Evolutionary conservation across 2,888 invertebrate species (phyloP).

Genomic region (Pristionchus mayeri): DNA sequence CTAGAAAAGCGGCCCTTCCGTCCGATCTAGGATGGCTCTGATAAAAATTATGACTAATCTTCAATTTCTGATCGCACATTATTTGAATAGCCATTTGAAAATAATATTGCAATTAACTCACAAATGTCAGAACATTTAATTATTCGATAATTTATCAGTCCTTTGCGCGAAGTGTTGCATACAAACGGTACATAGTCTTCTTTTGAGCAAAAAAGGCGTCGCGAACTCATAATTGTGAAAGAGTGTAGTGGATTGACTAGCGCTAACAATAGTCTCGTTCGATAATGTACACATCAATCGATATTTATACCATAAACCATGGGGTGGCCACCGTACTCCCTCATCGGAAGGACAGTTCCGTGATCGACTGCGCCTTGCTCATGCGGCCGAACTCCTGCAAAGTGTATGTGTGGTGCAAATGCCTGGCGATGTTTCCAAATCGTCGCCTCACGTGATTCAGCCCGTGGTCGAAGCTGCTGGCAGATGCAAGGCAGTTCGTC

Average conservation of each 20-base stretch:
- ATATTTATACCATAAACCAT: conserved; percentile 29
- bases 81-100: too few species aligned
- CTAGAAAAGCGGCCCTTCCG: too few species aligned
- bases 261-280: conserved; percentile 33
- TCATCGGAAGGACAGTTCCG: conserved; percentile 43
- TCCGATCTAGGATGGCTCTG: too few species aligned
- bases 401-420: not conserved
- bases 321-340: conserved; percentile 31
- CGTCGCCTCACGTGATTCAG: conserved; percentile 35
- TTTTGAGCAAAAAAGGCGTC: conserved; percentile 33
- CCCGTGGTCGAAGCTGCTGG: conserved; percentile 39
- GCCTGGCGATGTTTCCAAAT: not conserved
- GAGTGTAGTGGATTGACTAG: conserved; percentile 5
- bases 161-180: conserved; percentile 9
- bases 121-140: too few species aligned
- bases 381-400: conserved; percentile 36
- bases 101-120: too few species aligned
- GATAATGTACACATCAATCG: conserved; percentile 39
- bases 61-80: too few species aligned
- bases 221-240: conserved; percentile 38
- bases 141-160: too few species aligned
- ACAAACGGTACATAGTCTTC: conserved; percentile 38
- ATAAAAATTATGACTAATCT: too few species aligned
- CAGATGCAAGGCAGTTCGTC: conserved; percentile 34
- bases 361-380: conserved; percentile 45